Evolutionary conservation across 2,888 invertebrate genomes (phyloP).

Genomic region (Amiota minor): DNA sequence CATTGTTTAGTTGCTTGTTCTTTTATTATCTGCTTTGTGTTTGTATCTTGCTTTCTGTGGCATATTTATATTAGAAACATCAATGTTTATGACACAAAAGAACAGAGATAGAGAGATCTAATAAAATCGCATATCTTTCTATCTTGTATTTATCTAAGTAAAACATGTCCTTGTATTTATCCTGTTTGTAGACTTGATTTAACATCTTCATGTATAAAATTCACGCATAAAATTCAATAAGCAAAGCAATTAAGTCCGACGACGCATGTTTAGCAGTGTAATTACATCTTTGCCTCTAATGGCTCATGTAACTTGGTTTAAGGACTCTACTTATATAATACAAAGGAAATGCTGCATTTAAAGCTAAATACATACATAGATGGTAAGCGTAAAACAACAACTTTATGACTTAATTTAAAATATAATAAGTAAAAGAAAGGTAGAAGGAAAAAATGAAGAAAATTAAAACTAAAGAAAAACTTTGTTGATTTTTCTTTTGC

Average conservation of each 20-base stretch:
- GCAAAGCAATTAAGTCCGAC: slow-evolving; percentile 24
- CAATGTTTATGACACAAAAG: slow-evolving; percentile 19
- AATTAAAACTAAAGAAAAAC: not conserved
- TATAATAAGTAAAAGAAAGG: too few relatives aligned
- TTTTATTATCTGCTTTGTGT: too few relatives aligned
- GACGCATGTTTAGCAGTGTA: slow-evolving; percentile 10
- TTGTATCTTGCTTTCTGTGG: not conserved
- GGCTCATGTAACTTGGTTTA: not conserved
- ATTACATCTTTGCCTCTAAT: too few relatives aligned
- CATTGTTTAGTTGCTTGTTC: slow-evolving; percentile 1
- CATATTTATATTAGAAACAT: slow-evolving; percentile 20
- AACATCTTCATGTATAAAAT: not conserved
- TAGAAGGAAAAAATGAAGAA: too few relatives aligned
- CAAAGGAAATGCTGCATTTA: too few relatives aligned
- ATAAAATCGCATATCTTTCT: not conserved
- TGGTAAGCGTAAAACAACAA: too few relatives aligned
- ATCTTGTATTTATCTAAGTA: not conserved
- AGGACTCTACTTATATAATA: too few relatives aligned
- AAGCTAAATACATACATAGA: too few relatives aligned
- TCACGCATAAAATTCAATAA: slow-evolving; percentile 14
- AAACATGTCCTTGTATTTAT: not conserved
- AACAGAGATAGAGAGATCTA: not conserved
- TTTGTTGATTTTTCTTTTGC: not conserved
- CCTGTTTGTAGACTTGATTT: not conserved
- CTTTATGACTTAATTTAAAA: too few relatives aligned